Evolutionary conservation across 2,113 vertebrate species (phyloP).

Genomic region (Platycercus adscitus): DNA sequence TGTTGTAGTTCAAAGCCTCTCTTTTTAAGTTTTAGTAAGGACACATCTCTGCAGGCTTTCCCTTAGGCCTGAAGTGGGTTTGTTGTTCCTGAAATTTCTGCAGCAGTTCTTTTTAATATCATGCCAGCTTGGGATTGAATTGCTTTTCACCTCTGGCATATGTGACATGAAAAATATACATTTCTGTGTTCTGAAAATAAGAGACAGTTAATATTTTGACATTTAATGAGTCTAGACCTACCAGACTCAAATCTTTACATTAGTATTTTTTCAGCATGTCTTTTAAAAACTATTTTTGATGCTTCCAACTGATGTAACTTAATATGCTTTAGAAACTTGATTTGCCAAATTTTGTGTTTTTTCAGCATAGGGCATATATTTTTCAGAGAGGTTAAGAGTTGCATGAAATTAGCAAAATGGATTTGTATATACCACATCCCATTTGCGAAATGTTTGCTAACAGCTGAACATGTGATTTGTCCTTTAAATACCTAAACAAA

Average conservation of each 20-base stretch:
- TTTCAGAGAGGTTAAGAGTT: neutral
- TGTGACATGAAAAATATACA: constrained; percentile 68
- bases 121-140: constrained; percentile 61
- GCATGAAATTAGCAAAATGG: neutral
- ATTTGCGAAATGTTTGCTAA: neutral
- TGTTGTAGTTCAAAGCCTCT: constrained; percentile 58
- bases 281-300: constrained; percentile 2
- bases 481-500: neutral
- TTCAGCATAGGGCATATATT: neutral
- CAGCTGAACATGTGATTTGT: neutral
- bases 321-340: neutral
- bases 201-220: constrained; percentile 52
- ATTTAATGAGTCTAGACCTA: constrained; percentile 47
- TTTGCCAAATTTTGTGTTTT: neutral
- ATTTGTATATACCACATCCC: neutral
- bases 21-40: constrained; percentile 56
- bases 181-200: constrained; percentile 48
- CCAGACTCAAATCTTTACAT: neutral
- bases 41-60: constrained; percentile 63
- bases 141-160: constrained; percentile 58
- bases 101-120: constrained; percentile 66
- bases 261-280: neutral
- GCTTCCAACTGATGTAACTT: neutral
- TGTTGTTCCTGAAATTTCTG: constrained; percentile 65
- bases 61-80: constrained; percentile 53